Base-by-base conservation (phyloP, 2,888 invertebrate species). In the Cyclophora albipunctata region DNA sequence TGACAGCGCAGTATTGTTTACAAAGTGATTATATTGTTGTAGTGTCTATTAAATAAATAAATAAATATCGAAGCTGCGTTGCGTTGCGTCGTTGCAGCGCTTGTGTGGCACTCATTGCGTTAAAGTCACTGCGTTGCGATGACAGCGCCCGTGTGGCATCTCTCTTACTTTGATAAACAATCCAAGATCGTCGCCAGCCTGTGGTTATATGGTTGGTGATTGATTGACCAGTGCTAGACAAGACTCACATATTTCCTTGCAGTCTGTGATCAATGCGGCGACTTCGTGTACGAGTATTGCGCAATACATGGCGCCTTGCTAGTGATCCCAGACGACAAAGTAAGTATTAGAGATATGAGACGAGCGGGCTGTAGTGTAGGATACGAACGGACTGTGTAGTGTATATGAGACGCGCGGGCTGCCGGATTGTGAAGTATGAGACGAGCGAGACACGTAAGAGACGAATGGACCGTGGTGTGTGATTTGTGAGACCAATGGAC, bases 251-350 rank as follows among this genome's bases (percentile, higher is more conserved):
- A 2, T 45, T 46, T 48, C 3, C 34, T 53, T 59, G 33, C 64
- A 78, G 78, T 64, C 62, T 78, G 78, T 42, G 63, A 70, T 0
- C 59, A 66, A 3, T 80, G 80, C 48, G 53, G 54, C 0, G 78
- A 78, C 51, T 74, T 60, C 48, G 79, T 79, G 0, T 78, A 66
- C 47, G 78, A 80, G 44, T 78, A 76, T 51, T 80, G 80, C 51
- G 61, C 78, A 0, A 65, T 78, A 40, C 80, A 80, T 33, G 78
- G 79, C 0, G 63, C 75, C 0, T 55, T 75, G 40, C 63, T 75
- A 3, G 67, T 76, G 3, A 55, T 79, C 34, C 79, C 78, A 0
- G 79, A 80, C 54, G 69, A 73, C 34, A 72, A 73, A 73, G 79
- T 77, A 59, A 59, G 53, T 42, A 37, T 5, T 20, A 20, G 33